Base-by-base conservation (phyloP, 1,140 invertebrate genomes). In the Homarus americanus region DNA sequence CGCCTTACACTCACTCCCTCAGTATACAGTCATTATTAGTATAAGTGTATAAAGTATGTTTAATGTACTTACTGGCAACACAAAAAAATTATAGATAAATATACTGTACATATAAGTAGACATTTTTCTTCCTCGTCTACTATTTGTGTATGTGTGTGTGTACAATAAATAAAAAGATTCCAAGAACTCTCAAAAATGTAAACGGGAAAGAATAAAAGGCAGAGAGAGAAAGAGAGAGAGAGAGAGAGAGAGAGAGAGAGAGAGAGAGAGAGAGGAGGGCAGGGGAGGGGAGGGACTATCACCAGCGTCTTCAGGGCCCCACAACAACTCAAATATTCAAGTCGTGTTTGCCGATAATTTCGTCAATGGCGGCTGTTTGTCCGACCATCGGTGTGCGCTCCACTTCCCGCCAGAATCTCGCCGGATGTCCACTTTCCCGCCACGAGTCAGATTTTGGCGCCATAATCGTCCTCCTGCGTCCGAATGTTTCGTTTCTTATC, bases 251-350 rank as follows among this genome's bases (percentile, higher is more conserved):
- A 79, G 41, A 53, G 78, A 80, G 44, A 80, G 78, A 80, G 78
- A 53, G 44, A 53, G 78, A 53, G 78, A 53, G 44, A 80, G 78
- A 53, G 78, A 53, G 78, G 12, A 15, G 24, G 73, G 36, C 34
- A 76, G 73, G n/a, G n/a, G n/a, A n/a, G n/a, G 44, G 5, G 44
- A 49, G 44, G 15, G 44, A 49, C 44, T 49, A 49, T 53, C 40
- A 24, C 2, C 58, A 58, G 53, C 15, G 24, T 15, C 17, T 24
- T 20, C 53, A 15, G 28, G 41, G 9, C 28, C 49, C 53, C 40
- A 32, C 69, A 78, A 69, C 63, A 88, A 88, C 76, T 88, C 86
- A 88, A 88, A 88, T 88, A 88, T 88, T 88, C 86, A 78, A 88
- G 76, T 80, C 86, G 76, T 80, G 76, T 66, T 38, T 66, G 38